Evolutionary conservation across 2,113 vertebrate genomes (phyloP).

Genomic region (Microcebus griseorufus): DNA sequence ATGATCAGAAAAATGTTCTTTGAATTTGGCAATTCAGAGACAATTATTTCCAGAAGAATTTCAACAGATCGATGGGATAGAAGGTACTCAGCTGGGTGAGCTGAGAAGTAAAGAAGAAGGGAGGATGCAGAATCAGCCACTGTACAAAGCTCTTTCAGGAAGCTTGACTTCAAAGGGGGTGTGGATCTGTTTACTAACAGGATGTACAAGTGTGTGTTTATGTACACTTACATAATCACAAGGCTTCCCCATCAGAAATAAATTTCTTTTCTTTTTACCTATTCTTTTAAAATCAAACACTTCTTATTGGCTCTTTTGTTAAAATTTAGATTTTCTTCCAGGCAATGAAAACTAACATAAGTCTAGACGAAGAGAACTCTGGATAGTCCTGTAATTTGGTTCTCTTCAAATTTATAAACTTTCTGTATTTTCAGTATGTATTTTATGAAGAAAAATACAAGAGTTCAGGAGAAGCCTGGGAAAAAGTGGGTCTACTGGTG

Average conservation of each 20-base stretch:
- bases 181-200: background rate
- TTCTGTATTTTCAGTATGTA: background rate
- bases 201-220: background rate
- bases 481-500: background rate
- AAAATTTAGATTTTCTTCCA: background rate
- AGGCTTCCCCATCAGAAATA: background rate
- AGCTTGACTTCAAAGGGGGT: background rate
- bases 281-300: background rate
- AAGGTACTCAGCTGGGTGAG: background rate
- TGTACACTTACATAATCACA: background rate
- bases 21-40: background rate
- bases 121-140: background rate
- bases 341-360: background rate
- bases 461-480: background rate
- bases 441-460: background rate
- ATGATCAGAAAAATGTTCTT: background rate
- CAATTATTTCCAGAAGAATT: background rate
- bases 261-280: constrained; percentile 10
- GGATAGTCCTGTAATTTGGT: background rate
- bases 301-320: background rate
- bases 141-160: background rate
- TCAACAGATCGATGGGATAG: background rate
- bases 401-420: background rate
- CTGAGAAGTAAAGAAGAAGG: background rate
- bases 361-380: background rate